Conservation (phyloP, 2,888 invertebrate species). For the Catocala fraxini region DNA sequence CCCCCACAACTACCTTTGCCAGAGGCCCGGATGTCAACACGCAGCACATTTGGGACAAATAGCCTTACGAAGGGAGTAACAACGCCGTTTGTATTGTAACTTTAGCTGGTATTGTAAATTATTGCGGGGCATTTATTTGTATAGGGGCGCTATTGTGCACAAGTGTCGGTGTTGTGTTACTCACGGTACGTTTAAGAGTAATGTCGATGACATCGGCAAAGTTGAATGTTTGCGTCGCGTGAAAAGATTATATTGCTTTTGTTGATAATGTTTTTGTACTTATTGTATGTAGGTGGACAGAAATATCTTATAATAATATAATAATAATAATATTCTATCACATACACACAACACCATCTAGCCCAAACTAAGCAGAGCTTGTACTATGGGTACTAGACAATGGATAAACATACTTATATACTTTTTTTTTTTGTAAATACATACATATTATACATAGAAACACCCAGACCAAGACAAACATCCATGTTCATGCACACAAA, state of each 20-base stretch:
- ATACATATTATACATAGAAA: too few relatives aligned
- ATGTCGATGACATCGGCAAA: background rate
- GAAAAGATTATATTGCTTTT: background rate
- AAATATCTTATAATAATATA: too few relatives aligned
- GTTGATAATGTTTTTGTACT: background rate
- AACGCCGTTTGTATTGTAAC: slow-evolving; percentile 9
- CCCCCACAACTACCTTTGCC: background rate
- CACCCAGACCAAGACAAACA: too few relatives aligned
- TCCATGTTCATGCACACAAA: too few relatives aligned
- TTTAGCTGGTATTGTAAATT: slow-evolving; percentile 6
- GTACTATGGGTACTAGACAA: too few relatives aligned
- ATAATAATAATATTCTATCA: too few relatives aligned
- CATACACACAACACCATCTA: too few relatives aligned
- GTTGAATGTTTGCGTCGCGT: background rate
- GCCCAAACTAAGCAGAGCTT: too few relatives aligned
- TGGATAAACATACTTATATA: too few relatives aligned
- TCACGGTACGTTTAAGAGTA: background rate
- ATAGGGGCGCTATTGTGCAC: slow-evolving; percentile 18
- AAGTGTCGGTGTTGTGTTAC: slow-evolving; percentile 1
- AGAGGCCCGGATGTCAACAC: slow-evolving; percentile 1
- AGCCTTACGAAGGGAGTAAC: too few relatives aligned
- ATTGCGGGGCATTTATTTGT: slow-evolving; percentile 17
- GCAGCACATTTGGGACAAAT: slow-evolving; percentile 3
- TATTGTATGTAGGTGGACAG: background rate
- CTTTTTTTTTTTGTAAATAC: too few relatives aligned